Conservation (phyloP, 2,797 vertebrate genomes). For the Danio tinwini region DNA sequence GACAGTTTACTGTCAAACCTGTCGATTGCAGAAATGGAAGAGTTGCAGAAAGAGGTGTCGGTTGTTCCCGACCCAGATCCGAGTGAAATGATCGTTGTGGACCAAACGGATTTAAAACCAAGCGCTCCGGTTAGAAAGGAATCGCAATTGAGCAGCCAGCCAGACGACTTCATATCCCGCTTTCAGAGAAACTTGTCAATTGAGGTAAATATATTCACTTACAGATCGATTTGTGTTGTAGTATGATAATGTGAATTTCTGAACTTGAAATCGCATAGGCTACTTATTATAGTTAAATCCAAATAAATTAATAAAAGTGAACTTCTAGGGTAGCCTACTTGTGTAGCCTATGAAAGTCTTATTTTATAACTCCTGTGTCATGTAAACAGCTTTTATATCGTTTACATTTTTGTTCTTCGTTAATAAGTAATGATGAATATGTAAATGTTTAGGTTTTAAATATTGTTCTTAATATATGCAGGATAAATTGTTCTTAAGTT, state of each 20-base stretch:
- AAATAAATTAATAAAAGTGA: not conserved
- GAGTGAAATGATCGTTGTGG: slow-evolving; percentile 69
- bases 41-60: slow-evolving; percentile 90
- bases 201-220: slow-evolving; percentile 51
- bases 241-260: not conserved
- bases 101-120: slow-evolving; percentile 66
- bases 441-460: not conserved
- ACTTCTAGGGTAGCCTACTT: not conserved
- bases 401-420: not conserved
- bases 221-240: not conserved
- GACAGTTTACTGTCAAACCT: slow-evolving; percentile 93
- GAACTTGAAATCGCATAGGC: not conserved
- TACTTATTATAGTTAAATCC: not conserved
- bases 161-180: slow-evolving; percentile 56
- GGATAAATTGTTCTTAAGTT: not conserved
- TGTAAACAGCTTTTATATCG: not conserved
- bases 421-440: not conserved
- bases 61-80: slow-evolving; percentile 85
- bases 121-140: slow-evolving; percentile 52
- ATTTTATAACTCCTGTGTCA: slow-evolving; percentile 1
- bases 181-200: slow-evolving; percentile 55
- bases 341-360: not conserved
- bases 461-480: not conserved
- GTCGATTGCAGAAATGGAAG: slow-evolving; percentile 94
- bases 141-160: slow-evolving; percentile 43